Base-by-base conservation (phyloP, 1,140 invertebrate genomes). In the Sinonovacula constricta region DNA sequence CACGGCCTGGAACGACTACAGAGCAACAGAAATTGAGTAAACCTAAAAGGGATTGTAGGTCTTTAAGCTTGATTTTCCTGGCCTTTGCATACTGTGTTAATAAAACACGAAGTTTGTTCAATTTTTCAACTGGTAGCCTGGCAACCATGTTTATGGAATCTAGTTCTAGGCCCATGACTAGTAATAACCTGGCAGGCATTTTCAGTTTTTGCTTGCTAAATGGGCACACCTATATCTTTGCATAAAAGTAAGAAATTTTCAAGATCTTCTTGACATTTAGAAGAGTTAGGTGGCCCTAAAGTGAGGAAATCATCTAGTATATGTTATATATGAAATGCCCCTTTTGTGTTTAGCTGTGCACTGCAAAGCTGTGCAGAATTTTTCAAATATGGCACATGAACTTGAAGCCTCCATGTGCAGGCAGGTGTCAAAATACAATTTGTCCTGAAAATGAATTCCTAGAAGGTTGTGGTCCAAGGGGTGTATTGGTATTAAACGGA, bases 301-400 rank as follows among this genome's bases (percentile, higher is more conserved):
- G 77, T 60, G 18, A 81, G 78, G 31, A 77, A 81, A 63, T 81
- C 72, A 57, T 70, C 79, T 2, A 78, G 3, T 0, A 81, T 63
- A 39, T 81, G 12, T 39, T 34, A 77, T 69, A 33, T 30, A 15
- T n/a, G 24, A 24, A 22, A 22, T 3, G 4, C 33, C 14, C 18
- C 57, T 3, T 67, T 5, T 56, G n/a, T 31, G 53, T 76, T 56
- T 7, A 2, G 18, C 7, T 18, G 34, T 49, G n/a, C 12, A 75
- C 49, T 82, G 62, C 14, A 82, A 18, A 30, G 54, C 62, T 26
- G 68, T 33, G 30, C 59, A 80, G 31, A 82, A 75, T 14, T 28
- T 24, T 45, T 82, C 69, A 59, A 80, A 80, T n/a, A 62, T 57
- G 1, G 31, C 12, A 34, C 63, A 68, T 28, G 36, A 57, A 18